These are phyloP conservation scores for Crenichthys baileyi DNA, from an alignment of 2,797 vertebrate species.

Conservation along the genomic window DNA sequence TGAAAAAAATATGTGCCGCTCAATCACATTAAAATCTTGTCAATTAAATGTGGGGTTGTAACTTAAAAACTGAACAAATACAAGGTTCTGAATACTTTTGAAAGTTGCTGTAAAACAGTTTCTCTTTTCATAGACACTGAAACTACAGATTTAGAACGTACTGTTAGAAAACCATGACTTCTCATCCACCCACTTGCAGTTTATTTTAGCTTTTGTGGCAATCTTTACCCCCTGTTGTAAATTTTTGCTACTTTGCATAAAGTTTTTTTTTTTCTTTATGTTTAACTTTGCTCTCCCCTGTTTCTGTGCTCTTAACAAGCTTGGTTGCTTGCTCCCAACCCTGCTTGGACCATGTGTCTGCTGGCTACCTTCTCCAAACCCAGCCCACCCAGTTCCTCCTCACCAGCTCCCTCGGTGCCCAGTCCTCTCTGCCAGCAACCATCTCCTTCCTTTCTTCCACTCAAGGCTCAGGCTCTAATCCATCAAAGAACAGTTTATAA, in stretches of 20 bases:
- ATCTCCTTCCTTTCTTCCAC: not conserved
- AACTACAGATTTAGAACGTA: not conserved
- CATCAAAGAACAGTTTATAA: not conserved
- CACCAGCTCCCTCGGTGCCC: not conserved
- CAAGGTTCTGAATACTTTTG: not conserved
- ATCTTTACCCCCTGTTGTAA: not conserved
- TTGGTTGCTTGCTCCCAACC: not conserved
- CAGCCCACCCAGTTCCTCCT: not conserved
- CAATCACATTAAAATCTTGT: not conserved
- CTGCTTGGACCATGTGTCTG: not conserved
- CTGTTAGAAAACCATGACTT: not conserved
- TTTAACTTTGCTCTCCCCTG: not conserved
- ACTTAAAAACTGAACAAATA: not conserved
- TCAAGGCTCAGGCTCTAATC: not conserved
- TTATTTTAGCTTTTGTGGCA: not conserved
- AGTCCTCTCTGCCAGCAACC: conserved; percentile 2
- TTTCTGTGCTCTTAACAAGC: not conserved
- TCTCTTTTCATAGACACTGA: not conserved
- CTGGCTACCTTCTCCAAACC: conserved; percentile 3
- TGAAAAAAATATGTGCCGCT: not conserved
- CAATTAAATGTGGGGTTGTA: not conserved
- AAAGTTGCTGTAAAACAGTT: not conserved
- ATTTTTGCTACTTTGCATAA: not conserved
- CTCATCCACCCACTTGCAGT: not conserved
- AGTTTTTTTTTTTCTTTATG: not conserved